Conservation (phyloP, 2,113 vertebrate genomes). For the Corapipo altera region DNA sequence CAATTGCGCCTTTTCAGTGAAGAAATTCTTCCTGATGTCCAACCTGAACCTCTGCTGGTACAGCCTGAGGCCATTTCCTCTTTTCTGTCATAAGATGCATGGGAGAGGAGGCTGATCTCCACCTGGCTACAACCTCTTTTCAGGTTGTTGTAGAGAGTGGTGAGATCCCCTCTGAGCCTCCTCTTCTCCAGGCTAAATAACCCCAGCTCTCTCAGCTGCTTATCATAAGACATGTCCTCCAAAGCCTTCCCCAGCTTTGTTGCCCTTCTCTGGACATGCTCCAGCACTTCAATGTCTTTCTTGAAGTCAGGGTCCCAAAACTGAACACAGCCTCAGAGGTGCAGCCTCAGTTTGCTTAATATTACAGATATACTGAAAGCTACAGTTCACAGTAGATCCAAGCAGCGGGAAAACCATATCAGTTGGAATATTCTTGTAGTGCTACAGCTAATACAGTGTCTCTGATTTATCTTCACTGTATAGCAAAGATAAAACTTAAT, state of each 20-base stretch:
- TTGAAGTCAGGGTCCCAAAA: neutral
- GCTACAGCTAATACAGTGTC: neutral
- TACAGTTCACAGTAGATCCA: neutral
- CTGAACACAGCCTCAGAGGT: neutral
- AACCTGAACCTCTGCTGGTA: neutral
- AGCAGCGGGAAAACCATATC: neutral
- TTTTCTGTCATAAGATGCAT: accelerated
- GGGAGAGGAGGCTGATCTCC: neutral
- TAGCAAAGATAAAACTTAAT: neutral
- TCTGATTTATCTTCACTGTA: neutral
- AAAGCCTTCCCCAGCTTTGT: neutral
- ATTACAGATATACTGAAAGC: neutral
- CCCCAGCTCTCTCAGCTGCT: neutral
- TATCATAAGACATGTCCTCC: neutral
- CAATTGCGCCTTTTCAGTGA: neutral
- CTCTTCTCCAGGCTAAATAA: neutral
- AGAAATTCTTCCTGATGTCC: neutral
- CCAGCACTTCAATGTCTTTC: neutral
- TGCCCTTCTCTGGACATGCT: neutral
- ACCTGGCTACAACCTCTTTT: neutral
- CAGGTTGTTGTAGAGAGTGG: neutral
- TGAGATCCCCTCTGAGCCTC: neutral
- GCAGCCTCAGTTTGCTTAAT: neutral
- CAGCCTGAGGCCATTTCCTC: neutral
- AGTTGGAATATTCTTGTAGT: neutral